Base-by-base conservation (phyloP, 2,888 invertebrate species). In the Rhingia campestris region DNA sequence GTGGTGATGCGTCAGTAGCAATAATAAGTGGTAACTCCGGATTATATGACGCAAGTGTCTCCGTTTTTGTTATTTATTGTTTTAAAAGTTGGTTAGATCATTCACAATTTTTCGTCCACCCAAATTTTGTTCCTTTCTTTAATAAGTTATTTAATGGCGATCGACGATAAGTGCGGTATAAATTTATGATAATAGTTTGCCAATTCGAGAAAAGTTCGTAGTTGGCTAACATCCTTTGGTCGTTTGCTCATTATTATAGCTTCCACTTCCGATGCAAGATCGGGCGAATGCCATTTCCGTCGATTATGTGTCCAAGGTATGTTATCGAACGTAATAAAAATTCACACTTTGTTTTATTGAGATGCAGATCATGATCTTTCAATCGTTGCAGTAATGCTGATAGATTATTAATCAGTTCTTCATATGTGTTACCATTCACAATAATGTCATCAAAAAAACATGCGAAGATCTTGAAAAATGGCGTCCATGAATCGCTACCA, bases 251-350 rank as follows among this genome's bases (percentile, higher is more conserved):
- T 33, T 41, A 39, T 12, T 37, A 51, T 53, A 9, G n/a, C 33
- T 66, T 77, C 32, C 33, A 64, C 49, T 59, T 80, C 67, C 61
- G 41, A 5, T 64, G 39, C 53, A n/a, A n/a, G n/a, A 69, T 69
- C 58, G 70, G 66, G 3, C 30, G 67, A 14, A 70, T 75, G 35
- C 75, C 67, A 30, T 14, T 39, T 45, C 35, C 58, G 33, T 75
- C 67, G 22, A 67, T 59, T 4, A 66, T 39, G 53, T 66, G 56
- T 0, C 54, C 63, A n/a, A 73, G 49, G 33, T 72, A 72, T n/a
- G 72, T 61, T 12, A 61, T 53, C 12, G 47, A 49, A 6, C 54
- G 41, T 4, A 53, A 9, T n/a, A 54, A 6, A 9, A 54, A 54
- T 22, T 6, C n/a, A 12, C 58, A 70, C 30, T 70, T 70, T 4